A percentile compares a stretch with the other conserved stretches of the same genome.
Evolutionary conservation across 2,797 vertebrate genomes (phyloP).

Genomic region (Sternotherus odoratus): DNA sequence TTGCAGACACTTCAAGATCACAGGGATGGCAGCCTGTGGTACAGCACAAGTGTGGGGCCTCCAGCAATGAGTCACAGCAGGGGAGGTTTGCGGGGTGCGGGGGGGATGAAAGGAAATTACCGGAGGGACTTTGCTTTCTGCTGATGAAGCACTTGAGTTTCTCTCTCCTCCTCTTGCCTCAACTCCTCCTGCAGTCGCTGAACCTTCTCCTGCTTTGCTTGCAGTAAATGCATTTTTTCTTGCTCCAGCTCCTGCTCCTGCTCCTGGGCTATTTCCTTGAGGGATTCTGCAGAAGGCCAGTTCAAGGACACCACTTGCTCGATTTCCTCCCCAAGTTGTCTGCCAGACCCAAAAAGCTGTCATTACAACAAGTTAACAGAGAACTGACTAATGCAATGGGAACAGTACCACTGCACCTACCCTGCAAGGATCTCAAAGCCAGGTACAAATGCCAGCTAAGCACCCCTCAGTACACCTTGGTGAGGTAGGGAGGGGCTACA

Average conservation of each 20-base stretch:
- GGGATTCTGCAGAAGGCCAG: neutral
- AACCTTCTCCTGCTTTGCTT: conserved; percentile 41
- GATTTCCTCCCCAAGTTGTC: conserved; percentile 37
- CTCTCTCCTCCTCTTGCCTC: conserved; percentile 74
- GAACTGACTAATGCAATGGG: accelerated
- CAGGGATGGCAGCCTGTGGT: accelerated
- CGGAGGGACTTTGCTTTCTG: conserved; percentile 84
- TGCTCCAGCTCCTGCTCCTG: conserved; percentile 6
- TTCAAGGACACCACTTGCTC: neutral
- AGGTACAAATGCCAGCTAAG: neutral
- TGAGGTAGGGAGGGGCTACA: neutral
- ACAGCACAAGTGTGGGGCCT: neutral
- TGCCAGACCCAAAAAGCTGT: conserved; percentile 28
- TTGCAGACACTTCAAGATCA: neutral
- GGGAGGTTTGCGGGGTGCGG: neutral
- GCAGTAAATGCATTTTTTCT: conserved; percentile 43
- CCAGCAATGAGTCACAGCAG: accelerated
- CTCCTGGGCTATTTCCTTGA: conserved; percentile 32
- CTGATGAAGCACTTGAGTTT: conserved; percentile 65
- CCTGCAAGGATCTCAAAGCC: neutral
- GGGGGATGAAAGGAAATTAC: conserved; percentile 66
- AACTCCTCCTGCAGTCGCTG: conserved; percentile 75
- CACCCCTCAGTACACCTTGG: neutral
- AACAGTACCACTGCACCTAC: neutral
- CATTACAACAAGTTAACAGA: neutral